A percentile compares a stretch with the other conserved stretches of the same genome.
Conservation (phyloP, 2,888 invertebrate genomes). For the Drosophila mayaguana region DNA sequence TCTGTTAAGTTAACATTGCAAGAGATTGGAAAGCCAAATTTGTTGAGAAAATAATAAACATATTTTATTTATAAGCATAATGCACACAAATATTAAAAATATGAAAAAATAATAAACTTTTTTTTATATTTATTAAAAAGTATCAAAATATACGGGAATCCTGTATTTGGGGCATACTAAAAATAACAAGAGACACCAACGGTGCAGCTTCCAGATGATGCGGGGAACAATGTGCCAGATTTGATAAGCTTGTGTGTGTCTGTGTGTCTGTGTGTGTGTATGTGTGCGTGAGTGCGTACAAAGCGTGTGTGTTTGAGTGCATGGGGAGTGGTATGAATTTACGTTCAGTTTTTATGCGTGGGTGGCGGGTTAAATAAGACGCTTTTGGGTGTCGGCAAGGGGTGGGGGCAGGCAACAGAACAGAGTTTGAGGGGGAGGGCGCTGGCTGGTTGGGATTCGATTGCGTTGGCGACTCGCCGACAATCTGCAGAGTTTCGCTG, state of each 20-base stretch:
- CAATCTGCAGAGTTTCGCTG: conserved; percentile 47
- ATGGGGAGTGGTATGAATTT: conserved; percentile 12
- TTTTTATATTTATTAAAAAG: neutral
- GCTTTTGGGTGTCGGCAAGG: conserved; percentile 15
- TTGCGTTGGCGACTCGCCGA: conserved; percentile 50
- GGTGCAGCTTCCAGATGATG: neutral
- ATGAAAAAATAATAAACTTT: neutral
- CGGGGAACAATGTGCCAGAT: conserved; percentile 60
- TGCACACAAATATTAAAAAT: conserved; percentile 21
- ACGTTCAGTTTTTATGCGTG: conserved; percentile 47
- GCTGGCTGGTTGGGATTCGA: neutral
- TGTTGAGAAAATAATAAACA: neutral
- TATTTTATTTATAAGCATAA: neutral
- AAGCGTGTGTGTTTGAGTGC: neutral
- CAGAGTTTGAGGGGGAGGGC: neutral
- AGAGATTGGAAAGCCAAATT: no score
- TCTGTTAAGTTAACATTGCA: conserved; percentile 23
- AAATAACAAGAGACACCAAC: neutral
- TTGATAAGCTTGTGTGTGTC: conserved; percentile 35
- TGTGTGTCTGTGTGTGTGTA: neutral
- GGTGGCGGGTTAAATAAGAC: conserved; percentile 69
- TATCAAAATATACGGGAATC: neutral
- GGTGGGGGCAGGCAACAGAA: neutral
- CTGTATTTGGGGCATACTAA: neutral
- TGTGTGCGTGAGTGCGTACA: conserved; percentile 3